These are phyloP conservation scores for Rallus limicola DNA, from an alignment of 2,113 vertebrate species.

Conservation along the genomic window DNA sequence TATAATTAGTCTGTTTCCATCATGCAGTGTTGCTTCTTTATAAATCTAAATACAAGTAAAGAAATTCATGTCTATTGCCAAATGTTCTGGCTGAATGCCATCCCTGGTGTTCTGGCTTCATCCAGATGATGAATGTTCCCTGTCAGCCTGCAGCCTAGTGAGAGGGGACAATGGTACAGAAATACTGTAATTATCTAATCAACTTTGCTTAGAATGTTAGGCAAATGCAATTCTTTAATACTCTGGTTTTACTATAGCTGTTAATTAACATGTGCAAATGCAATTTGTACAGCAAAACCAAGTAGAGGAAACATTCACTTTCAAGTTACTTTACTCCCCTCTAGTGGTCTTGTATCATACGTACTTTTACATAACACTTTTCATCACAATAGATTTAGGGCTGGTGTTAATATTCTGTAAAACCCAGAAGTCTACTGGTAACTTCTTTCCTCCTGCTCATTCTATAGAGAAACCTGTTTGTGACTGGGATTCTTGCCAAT, in stretches of 20 bases:
- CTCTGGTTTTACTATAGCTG: conserved; percentile 35
- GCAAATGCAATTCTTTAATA: conserved; percentile 60
- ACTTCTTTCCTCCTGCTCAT: neutral
- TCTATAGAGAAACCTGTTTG: neutral
- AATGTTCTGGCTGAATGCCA: conserved; percentile 42
- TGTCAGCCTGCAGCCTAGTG: conserved; percentile 59
- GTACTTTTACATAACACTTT: conserved; percentile 12
- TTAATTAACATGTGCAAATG: conserved; percentile 57
- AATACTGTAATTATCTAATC: conserved; percentile 66
- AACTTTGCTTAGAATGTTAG: conserved; percentile 58
- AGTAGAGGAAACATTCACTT: neutral
- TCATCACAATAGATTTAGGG: neutral
- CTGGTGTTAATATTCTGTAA: neutral
- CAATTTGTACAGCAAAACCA: conserved; percentile 32
- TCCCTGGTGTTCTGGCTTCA: conserved; percentile 48
- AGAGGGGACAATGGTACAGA: conserved; percentile 52
- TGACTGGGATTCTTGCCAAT: neutral
- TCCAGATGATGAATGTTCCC: conserved; percentile 51
- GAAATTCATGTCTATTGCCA: conserved; percentile 47
- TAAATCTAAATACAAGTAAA: conserved; percentile 39
- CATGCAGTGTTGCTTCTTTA: neutral
- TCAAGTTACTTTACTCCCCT: conserved; percentile 75
- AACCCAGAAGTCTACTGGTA: neutral
- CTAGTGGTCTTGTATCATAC: conserved; percentile 67
- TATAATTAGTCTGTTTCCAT: conserved; percentile 46